Percentiles rank a stretch among this genome's conserved stretches.
phyloP scores from a whole-genome alignment of 2,113 vertebrate species.

The Ammodramus savannarum region DNA sequence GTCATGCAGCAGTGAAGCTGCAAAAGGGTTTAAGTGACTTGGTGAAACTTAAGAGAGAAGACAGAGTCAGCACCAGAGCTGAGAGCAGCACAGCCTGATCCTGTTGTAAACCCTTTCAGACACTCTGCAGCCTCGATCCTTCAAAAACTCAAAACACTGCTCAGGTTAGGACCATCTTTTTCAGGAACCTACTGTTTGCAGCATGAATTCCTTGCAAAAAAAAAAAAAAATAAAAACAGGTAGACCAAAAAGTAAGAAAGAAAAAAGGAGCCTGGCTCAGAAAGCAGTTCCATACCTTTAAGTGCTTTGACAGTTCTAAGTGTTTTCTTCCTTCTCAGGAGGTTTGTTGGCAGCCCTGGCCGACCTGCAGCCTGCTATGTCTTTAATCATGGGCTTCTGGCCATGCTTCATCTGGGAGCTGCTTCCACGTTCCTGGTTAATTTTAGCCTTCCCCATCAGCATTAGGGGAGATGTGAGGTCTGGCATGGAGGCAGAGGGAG shows the following conservation, averaged over 20 bases:
- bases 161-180: neutral
- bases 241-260: neutral
- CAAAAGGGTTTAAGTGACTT: neutral
- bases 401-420: neutral
- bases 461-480: neutral
- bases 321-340: constrained; percentile 66
- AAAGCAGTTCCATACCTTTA: neutral
- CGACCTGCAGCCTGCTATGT: constrained; percentile 53
- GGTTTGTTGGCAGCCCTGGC: constrained; percentile 55
- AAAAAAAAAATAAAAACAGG: neutral
- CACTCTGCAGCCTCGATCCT: neutral
- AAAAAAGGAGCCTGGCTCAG: neutral
- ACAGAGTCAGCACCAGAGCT: neutral
- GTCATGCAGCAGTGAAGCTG: neutral
- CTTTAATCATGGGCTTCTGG: constrained; percentile 47
- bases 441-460: neutral
- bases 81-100: neutral
- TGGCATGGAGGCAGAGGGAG: neutral
- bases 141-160: neutral
- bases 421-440: neutral
- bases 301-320: constrained; percentile 56
- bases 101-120: neutral
- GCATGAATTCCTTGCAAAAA: neutral
- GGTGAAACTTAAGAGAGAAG: neutral
- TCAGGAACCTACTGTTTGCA: neutral